Conservation (phyloP, 1,140 invertebrate species). For the Ericerus pela region DNA sequence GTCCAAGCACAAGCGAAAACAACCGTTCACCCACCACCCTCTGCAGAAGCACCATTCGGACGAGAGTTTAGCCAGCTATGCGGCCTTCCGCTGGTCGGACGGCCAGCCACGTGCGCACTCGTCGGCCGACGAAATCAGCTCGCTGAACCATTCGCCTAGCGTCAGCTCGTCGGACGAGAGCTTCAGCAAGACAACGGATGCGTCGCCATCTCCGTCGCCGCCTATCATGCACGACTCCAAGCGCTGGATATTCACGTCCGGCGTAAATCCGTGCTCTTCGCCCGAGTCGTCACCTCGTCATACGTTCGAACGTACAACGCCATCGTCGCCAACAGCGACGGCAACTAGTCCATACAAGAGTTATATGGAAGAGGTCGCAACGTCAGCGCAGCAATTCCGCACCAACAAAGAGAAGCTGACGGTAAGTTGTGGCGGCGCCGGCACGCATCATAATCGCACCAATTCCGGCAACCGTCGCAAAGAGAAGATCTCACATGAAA, state of each 20-base stretch:
- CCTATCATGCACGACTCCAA: conserved; percentile 29
- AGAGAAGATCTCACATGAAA: neutral
- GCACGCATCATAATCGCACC: neutral
- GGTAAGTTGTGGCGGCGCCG: no score
- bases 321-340: conserved; percentile 27
- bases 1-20: conserved; percentile 3
- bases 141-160: conserved; percentile 57
- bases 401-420: no score
- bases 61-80: conserved; percentile 28
- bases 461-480: neutral
- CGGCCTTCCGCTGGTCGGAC: conserved; percentile 13
- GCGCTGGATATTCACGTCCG: conserved; percentile 43
- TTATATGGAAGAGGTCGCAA: neutral
- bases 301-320: conserved; percentile 34
- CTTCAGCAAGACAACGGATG: conserved; percentile 56
- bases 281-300: conserved; percentile 34
- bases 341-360: neutral
- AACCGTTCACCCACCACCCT: conserved; percentile 22
- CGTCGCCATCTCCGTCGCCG: conserved; percentile 43
- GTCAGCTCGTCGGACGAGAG: conserved; percentile 66
- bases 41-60: conserved; percentile 42
- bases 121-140: conserved; percentile 63
- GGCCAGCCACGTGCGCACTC: conserved; percentile 43
- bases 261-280: conserved; percentile 34
- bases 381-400: neutral